A percentile compares a stretch with the other conserved stretches of the same genome.
These are phyloP conservation scores for Lordiphosa clarofinis DNA, from an alignment of 1,140 invertebrate species.

Conservation along the genomic window DNA sequence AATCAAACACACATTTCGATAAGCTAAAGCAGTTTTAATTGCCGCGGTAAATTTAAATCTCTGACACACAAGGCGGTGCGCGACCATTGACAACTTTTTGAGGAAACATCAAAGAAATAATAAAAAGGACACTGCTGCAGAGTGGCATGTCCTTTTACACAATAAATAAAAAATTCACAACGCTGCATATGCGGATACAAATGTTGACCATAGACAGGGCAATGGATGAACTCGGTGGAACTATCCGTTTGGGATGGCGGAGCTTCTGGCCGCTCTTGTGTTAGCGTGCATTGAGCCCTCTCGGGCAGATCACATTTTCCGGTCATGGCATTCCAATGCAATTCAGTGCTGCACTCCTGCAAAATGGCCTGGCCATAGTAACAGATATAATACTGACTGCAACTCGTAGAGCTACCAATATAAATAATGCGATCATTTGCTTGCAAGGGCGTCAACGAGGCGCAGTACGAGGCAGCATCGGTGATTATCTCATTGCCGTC, in stretches of 20 bases:
- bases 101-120: constrained; percentile 63
- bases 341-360: constrained; percentile 59
- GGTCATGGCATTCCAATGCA: constrained; percentile 70
- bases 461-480: constrained; percentile 56
- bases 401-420: constrained; percentile 58
- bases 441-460: constrained; percentile 28
- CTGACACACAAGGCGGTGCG: constrained; percentile 58
- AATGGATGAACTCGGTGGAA: constrained; percentile 52
- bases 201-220: constrained; percentile 65
- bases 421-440: constrained; percentile 54
- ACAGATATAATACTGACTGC: constrained; percentile 66
- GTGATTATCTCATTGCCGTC: constrained; percentile 33
- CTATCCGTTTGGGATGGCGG: neutral
- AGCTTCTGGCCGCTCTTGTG: constrained; percentile 1
- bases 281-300: constrained; percentile 52
- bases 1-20: no score
- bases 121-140: constrained; percentile 73
- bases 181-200: constrained; percentile 66
- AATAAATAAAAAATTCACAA: constrained; percentile 77
- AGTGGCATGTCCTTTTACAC: constrained; percentile 68
- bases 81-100: constrained; percentile 64
- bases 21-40: constrained; percentile 18
- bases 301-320: constrained; percentile 69
- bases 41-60: constrained; percentile 52
- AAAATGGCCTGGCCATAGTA: constrained; percentile 71